Base-by-base conservation (phyloP, 1,140 invertebrate genomes). In the Ceratina calcarata region DNA sequence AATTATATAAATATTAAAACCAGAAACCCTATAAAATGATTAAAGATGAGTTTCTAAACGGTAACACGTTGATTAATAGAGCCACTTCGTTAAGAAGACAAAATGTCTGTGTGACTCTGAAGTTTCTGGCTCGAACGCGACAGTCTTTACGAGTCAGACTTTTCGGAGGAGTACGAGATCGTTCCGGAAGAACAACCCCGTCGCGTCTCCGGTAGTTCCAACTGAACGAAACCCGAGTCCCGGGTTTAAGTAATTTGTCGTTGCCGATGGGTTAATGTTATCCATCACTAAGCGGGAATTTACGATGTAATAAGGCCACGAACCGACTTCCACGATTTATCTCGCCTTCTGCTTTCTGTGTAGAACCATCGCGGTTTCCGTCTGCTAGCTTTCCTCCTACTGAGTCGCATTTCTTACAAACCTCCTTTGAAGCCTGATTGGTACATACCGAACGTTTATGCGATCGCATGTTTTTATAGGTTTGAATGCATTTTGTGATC, bases 251-350 rank as follows among this genome's bases (percentile, higher is more conserved):
- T 89, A 89, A 91, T 91, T 90, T 91, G 89, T 91, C 88, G 85
- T 85, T 86, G 88, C 86, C 87, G 85, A 91, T 90, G 85, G 88
- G 87, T 90, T 89, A 90, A 90, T 89, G 88, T 89, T 90, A 90
- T 90, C 90, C 89, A 90, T 90, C 88, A 90, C 87, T 87, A 83
- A 86, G 81, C 81, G 83, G 71, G 77, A 89, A 90, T 90, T 90
- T 91, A 91, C 90, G 90, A 87, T 89, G 89, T 90, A 90, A 91
- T 90, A 90, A 91, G 84, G 85, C 81, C 80, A 79, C 75, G 78
- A 78, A 84, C 75, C 80, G 71, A 88, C 83, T 89, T 76, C 77
- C 73, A 81, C 89, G 88, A 90, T 90, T 77, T 83, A 88, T 87
- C 78, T 75, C 74, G 55, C 68, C 78, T 72, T 62, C 32, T 37